A percentile compares a stretch with the other conserved stretches of the same genome.
Conservation (phyloP, 1,140 invertebrate species). For the Dryas iulia region DNA sequence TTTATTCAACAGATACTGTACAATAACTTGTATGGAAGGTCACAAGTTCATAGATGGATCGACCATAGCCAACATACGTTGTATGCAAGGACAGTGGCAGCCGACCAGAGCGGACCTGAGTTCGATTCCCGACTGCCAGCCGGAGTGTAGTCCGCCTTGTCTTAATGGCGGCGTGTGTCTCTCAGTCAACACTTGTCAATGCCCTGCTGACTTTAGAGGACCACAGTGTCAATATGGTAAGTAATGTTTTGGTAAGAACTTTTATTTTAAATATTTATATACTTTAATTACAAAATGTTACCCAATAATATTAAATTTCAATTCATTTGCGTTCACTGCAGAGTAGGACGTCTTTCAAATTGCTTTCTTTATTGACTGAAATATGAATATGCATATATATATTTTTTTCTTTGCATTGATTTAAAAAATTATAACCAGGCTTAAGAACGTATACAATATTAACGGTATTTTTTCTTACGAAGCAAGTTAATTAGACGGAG, state of each 20-base stretch:
- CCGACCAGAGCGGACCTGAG: constrained; percentile 81
- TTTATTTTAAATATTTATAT: not conserved
- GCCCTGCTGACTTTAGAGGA: constrained; percentile 86
- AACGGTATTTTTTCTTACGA: no score
- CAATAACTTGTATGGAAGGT: constrained; percentile 82
- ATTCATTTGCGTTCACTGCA: no score
- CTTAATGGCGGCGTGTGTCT: constrained; percentile 89
- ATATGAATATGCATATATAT: no score
- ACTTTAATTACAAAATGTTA: no score
- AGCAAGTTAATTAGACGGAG: no score
- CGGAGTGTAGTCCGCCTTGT: constrained; percentile 87
- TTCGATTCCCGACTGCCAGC: constrained; percentile 84
- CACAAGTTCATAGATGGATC: constrained; percentile 86
- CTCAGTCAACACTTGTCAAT: constrained; percentile 87
- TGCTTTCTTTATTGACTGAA: no score
- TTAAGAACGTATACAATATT: no score
- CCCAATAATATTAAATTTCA: no score
- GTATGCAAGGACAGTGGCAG: constrained; percentile 84
- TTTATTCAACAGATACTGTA: constrained; percentile 83
- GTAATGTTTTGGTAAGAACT: not conserved
- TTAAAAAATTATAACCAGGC: no score
- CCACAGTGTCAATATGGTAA: constrained; percentile 86
- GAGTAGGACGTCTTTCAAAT: no score
- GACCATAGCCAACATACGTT: constrained; percentile 81
- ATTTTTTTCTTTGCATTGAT: no score